Evolutionary conservation across 2,888 invertebrate species (phyloP), one percentile per base, ranked within the genome.

Genomic region (Stegophylla sp.): DNA sequence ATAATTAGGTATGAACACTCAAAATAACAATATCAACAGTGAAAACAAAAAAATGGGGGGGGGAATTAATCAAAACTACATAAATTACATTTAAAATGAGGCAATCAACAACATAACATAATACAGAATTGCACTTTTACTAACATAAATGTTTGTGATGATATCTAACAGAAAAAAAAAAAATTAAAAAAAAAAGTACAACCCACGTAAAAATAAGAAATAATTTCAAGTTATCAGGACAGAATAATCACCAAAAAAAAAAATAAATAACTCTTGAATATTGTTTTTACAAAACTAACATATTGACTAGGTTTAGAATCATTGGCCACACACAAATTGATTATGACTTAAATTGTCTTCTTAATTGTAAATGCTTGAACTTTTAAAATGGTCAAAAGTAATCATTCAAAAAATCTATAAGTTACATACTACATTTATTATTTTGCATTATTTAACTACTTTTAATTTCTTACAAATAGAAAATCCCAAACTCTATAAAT

Each of bases 271-370:
- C 79, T 79, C 69, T 61, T 59, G 59, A 48, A 69, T 71, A 61
- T 79, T 71, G 79, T 71, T 61, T 71, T 61, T 79, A 79, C 69
- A 69, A 71, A 0, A 79, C 79, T 79, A 79, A 79, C 48, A 51
- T 79, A 79, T 79, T 71, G 79, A 79, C 79, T 79, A 79, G 79
- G 79, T 71, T 79, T 79, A 61, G 59, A 71, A n/a, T 71, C 79
- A 79, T 75, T 71, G 79, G 79, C 69, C 79, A 79, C 79, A 79
- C 79, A 61, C 48, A 43, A 17, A 61, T 71, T 41, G 43, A 34
- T 34, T 34, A 67, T 61, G 61, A 69, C 67, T 77, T 76, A 41
- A 48, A 41, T 34, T 59, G 34, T 53, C 12, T 69, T 77, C 17
- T 48, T 45, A 45, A 48, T n/a, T n/a, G 67, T 59, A 77, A 67